A percentile compares a stretch with the other conserved stretches of the same genome.
Conservation (phyloP, 1,140 invertebrate genomes). For the Mya arenaria region DNA sequence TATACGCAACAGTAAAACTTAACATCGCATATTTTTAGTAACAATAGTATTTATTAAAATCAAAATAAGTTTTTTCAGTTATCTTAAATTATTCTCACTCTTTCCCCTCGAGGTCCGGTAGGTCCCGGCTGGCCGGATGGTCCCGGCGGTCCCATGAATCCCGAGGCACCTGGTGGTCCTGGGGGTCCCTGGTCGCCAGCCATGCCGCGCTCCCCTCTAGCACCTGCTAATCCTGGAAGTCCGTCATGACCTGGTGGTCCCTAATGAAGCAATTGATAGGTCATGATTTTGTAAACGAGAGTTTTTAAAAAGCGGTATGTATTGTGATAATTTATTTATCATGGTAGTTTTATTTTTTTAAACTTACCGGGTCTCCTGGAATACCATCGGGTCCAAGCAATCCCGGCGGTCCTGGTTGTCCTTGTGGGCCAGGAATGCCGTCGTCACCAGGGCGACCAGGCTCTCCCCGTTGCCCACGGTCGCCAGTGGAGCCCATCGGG, state of each 20-base stretch:
- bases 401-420: constrained; percentile 67
- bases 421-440: constrained; percentile 62
- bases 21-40: too few species aligned
- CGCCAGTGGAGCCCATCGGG: constrained; percentile 42
- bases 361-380: constrained; percentile 80
- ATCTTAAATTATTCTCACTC: constrained; percentile 57
- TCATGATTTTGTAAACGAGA: not conserved
- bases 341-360: not conserved
- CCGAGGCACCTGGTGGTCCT: constrained; percentile 71
- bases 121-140: constrained; percentile 64
- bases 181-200: constrained; percentile 66
- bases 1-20: too few species aligned
- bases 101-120: constrained; percentile 69
- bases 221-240: constrained; percentile 64
- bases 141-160: constrained; percentile 69
- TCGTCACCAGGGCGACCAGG: constrained; percentile 32
- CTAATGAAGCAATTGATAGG: too few species aligned
- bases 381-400: constrained; percentile 66
- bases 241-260: constrained; percentile 66
- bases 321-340: not conserved
- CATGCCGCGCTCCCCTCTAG: constrained; percentile 61
- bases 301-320: not conserved
- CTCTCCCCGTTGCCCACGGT: constrained; percentile 27
- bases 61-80: not conserved
- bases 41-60: too few species aligned